These are phyloP conservation scores for Umimayanthus chanpuru DNA, from an alignment of 92 coral and sea anemone species.

Conservation along the genomic window DNA sequence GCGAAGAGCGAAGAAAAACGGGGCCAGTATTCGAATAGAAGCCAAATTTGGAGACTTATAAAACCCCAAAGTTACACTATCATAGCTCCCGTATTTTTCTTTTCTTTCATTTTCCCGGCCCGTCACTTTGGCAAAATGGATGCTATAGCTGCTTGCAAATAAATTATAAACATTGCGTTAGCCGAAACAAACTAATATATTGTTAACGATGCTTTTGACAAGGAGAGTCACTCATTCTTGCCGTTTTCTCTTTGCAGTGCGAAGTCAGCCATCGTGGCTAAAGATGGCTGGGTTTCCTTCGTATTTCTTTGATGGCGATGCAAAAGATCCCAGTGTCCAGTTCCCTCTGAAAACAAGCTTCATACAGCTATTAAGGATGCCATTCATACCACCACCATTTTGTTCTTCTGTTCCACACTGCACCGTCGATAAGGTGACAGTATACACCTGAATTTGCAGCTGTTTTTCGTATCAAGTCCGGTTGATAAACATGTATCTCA, in stretches of 20 bases:
- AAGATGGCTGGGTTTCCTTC: background rate
- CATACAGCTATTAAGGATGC: background rate
- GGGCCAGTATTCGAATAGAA: too few species aligned
- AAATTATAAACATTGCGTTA: too few species aligned
- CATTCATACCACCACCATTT: background rate
- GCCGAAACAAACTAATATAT: too few species aligned
- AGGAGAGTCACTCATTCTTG: background rate
- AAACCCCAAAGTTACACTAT: too few species aligned
- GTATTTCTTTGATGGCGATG: background rate
- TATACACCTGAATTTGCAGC: background rate
- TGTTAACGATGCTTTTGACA: too few species aligned
- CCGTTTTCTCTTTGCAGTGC: background rate
- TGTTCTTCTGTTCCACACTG: background rate
- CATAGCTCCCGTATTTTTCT: too few species aligned
- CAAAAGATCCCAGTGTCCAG: constrained; percentile 6
- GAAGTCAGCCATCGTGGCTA: background rate
- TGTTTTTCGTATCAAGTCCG: background rate
- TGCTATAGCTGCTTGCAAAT: too few species aligned
- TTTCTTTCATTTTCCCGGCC: too few species aligned
- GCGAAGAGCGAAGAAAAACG: too few species aligned
- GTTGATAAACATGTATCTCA: too few species aligned
- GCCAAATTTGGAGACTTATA: too few species aligned
- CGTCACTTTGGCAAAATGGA: too few species aligned
- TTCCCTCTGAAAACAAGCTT: background rate
- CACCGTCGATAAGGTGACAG: background rate